Base-by-base conservation (phyloP, 64 coral and sea anemone genomes). In the Actinia tenebrosa region DNA sequence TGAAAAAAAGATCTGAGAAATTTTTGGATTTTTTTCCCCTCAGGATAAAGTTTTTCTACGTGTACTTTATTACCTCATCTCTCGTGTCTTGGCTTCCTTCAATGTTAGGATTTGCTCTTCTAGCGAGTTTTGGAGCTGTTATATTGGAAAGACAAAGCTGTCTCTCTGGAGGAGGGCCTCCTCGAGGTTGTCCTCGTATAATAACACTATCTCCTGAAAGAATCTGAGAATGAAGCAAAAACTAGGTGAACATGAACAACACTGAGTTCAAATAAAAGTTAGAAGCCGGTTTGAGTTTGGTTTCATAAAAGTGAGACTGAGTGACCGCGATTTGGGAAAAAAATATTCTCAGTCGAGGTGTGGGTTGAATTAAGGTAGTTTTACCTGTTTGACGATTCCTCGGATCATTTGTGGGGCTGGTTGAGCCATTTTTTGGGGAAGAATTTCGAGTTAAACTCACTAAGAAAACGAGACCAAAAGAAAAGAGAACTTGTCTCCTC, bases 101-200 rank as follows among this genome's bases (percentile, higher is more conserved):
- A 9, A 95, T 83, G 53, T 95, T 92, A 2, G 88, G 87, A 60
- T 95, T 99, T 44, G 97, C 81, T 83, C 89, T 86, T 84, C 97
- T 79, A 18, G 93, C 93, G 45, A 99, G 88, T 93, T 99, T 99
- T 88, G 97, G 97, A 78, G 97, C 97, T 84, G 87, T 95, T 22
- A 99, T 85, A 18, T 99, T 99, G 3, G 97, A 99, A 50, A 99
- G 56, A 56, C 97, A 95, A 68, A 95, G 90, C 77, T 99, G 93
- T 91, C 93, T 99, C 77, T 99, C 97, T 13, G 96, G 96, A 22
- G 97, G 97, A 86, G 97, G 97, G 0, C 97, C 97, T 13, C 97
- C 97, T 84, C 89, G 92, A 1, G 97, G 97, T 30, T 99, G 97
- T 10, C 93, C 97, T 45, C 97, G 84, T 60, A 99, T 95, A 63